Percentiles rank a stretch among this genome's conserved stretches.
Conservation (phyloP, 2,888 invertebrate species). For the Epirrhoe tristata region DNA sequence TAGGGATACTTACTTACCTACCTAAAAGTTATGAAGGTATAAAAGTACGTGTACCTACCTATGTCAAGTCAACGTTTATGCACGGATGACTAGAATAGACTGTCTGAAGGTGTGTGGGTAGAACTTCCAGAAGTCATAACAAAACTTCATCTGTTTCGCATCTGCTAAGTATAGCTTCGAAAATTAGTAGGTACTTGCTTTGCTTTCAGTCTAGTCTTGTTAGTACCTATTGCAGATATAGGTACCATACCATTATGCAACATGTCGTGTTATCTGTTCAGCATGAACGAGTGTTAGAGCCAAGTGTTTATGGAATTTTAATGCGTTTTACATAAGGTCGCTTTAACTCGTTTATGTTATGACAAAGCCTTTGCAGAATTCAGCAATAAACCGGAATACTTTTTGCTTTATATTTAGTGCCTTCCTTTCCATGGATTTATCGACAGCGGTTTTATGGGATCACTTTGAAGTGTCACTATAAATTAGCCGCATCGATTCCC, state of each 20-base stretch:
- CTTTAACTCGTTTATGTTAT: conserved; percentile 43
- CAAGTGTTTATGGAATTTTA: conserved; percentile 68
- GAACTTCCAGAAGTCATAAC: conserved; percentile 6
- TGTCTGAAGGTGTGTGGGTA: background rate
- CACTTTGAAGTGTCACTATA: conserved; percentile 27
- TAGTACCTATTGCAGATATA: conserved; percentile 29
- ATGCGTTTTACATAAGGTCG: conserved; percentile 56
- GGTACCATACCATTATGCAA: conserved; percentile 54
- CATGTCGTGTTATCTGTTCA: conserved; percentile 63
- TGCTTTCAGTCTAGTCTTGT: conserved; percentile 11
- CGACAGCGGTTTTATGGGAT: conserved; percentile 21
- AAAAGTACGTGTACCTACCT: background rate
- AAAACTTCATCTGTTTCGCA: conserved; percentile 23
- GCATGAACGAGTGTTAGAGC: conserved; percentile 52
- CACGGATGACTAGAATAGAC: background rate
- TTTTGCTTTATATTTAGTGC: conserved; percentile 26
- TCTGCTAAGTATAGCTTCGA: conserved; percentile 29
- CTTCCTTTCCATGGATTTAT: conserved; percentile 28
- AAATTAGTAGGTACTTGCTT: conserved; percentile 25
- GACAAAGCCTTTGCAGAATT: conserved; percentile 15
- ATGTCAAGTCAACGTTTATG: background rate
- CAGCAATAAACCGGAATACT: conserved; percentile 3
- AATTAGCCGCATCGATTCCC: conserved; percentile 23
- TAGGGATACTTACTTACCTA: no score
- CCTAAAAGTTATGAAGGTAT: background rate